A percentile compares a stretch with the other conserved stretches of the same genome.
Evolutionary conservation across 2,888 invertebrate species (phyloP).

Genomic region (Coenonympha arcania): DNA sequence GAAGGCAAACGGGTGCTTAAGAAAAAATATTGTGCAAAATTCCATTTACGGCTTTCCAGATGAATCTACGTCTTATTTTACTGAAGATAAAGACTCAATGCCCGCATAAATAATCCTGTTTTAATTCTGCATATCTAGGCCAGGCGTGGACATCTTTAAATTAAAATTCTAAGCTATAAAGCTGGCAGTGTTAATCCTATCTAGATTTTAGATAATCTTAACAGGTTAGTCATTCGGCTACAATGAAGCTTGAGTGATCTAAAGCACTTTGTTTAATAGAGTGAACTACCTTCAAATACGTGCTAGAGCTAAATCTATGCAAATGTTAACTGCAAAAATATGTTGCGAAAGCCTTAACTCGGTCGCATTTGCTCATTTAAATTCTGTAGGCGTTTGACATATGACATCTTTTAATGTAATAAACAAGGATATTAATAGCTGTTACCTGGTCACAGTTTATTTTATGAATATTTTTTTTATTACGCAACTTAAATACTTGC

Average conservation of each 20-base stretch:
- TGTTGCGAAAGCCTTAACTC: slow-evolving; percentile 13
- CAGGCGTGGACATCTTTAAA: slow-evolving; percentile 30
- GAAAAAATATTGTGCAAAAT: slow-evolving; percentile 33
- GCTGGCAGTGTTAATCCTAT: slow-evolving; percentile 14
- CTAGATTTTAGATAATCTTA: slow-evolving; percentile 15
- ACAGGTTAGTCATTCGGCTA: slow-evolving; percentile 10
- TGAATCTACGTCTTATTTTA: slow-evolving; percentile 23
- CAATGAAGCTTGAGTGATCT: slow-evolving; percentile 13
- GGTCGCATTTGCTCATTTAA: slow-evolving; percentile 10
- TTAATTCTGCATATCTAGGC: slow-evolving; percentile 33
- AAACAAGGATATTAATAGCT: slow-evolving; percentile 13
- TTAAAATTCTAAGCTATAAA: slow-evolving; percentile 14
- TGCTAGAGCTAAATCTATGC: slow-evolving; percentile 22
- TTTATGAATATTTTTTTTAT: too few relatives aligned
- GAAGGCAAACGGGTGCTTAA: slow-evolving; percentile 37
- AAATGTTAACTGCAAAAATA: too few relatives aligned
- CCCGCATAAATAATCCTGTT: slow-evolving; percentile 11
- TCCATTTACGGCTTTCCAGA: slow-evolving; percentile 14
- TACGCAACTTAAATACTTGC: too few relatives aligned
- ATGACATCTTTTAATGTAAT: slow-evolving; percentile 17
- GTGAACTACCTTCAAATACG: slow-evolving; percentile 25
- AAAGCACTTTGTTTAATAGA: slow-evolving; percentile 21
- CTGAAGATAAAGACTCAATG: slow-evolving; percentile 13
- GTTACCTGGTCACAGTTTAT: too few relatives aligned
- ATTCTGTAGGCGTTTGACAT: slow-evolving; percentile 20